Conservation (phyloP, 2,888 invertebrate genomes). For the Diachrysia chrysitis region DNA sequence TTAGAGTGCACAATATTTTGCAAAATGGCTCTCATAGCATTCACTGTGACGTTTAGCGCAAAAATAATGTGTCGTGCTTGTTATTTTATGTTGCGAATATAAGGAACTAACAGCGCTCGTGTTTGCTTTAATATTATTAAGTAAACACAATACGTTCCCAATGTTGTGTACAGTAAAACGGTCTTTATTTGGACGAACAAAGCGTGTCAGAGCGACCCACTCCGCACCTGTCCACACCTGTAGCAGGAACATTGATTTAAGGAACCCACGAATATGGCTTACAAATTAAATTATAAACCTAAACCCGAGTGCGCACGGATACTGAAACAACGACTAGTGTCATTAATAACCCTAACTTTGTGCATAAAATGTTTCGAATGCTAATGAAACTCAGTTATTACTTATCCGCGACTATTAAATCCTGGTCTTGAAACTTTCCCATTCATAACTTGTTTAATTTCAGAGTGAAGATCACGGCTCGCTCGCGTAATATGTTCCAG, state of each 20-base stretch:
- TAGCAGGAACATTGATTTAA: constrained; percentile 37
- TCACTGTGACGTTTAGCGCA: constrained; percentile 24
- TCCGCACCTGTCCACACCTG: constrained; percentile 20
- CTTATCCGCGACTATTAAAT: constrained; percentile 72
- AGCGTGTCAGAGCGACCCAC: constrained; percentile 18
- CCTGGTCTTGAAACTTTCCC: constrained; percentile 66
- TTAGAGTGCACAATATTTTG: constrained; percentile 39
- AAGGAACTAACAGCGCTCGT: not conserved
- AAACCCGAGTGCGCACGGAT: constrained; percentile 42
- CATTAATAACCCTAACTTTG: constrained; percentile 62
- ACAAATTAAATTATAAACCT: constrained; percentile 58
- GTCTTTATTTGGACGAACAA: constrained; percentile 10
- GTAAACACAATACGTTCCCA: not conserved
- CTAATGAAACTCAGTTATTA: constrained; percentile 67
- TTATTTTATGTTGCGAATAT: constrained; percentile 28
- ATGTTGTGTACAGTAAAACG: not conserved
- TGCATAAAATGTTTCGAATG: constrained; percentile 66
- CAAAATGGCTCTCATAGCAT: constrained; percentile 21
- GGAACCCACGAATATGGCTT: constrained; percentile 45
- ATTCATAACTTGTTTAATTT: constrained; percentile 80
- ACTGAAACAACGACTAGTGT: constrained; percentile 58
- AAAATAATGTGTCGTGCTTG: constrained; percentile 42
- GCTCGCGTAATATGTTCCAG: constrained; percentile 68
- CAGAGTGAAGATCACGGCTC: constrained; percentile 69
- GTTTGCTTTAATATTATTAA: not conserved